Conservation (phyloP, 1,140 invertebrate genomes). For the Plodia interpunctella region DNA sequence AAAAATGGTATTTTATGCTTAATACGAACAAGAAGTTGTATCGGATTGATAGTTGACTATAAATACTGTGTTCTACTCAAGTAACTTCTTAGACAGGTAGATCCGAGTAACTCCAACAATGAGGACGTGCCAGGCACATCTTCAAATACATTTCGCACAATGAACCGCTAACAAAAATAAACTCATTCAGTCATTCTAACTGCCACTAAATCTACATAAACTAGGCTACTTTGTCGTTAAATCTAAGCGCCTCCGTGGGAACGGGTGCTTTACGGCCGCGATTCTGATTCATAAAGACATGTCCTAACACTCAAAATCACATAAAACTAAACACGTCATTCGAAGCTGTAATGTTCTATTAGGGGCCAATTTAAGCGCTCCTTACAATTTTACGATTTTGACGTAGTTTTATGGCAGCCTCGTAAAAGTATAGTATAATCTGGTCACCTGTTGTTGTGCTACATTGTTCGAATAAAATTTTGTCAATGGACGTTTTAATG, state of each 20-base stretch:
- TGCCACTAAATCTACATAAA: not conserved
- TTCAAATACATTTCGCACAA: not conserved
- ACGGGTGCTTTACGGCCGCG: slow-evolving; percentile 24
- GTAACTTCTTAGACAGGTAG: too few species aligned
- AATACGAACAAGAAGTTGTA: too few species aligned
- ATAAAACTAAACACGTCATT: slow-evolving; percentile 45
- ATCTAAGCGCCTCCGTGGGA: slow-evolving; percentile 10
- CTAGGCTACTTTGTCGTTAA: not conserved
- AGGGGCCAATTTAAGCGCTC: slow-evolving; percentile 40
- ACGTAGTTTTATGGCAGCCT: slow-evolving; percentile 41
- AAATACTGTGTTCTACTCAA: too few species aligned
- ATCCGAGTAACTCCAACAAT: too few species aligned
- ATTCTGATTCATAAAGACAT: slow-evolving; percentile 28
- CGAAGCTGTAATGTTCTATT: slow-evolving; percentile 46
- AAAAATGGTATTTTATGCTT: too few species aligned
- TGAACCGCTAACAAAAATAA: not conserved
- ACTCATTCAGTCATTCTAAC: not conserved
- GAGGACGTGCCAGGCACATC: too few species aligned
- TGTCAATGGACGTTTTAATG: slow-evolving; percentile 50
- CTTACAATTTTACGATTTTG: slow-evolving; percentile 53
- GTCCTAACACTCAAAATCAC: slow-evolving; percentile 33
- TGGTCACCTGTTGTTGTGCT: slow-evolving; percentile 60
- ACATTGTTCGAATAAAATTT: slow-evolving; percentile 51
- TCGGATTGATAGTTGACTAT: too few species aligned
- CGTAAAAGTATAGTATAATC: slow-evolving; percentile 45